Percentiles rank a stretch among this genome's conserved stretches.
Conservation (phyloP, 2,888 invertebrate genomes). For the Ephialtes manifestator region DNA sequence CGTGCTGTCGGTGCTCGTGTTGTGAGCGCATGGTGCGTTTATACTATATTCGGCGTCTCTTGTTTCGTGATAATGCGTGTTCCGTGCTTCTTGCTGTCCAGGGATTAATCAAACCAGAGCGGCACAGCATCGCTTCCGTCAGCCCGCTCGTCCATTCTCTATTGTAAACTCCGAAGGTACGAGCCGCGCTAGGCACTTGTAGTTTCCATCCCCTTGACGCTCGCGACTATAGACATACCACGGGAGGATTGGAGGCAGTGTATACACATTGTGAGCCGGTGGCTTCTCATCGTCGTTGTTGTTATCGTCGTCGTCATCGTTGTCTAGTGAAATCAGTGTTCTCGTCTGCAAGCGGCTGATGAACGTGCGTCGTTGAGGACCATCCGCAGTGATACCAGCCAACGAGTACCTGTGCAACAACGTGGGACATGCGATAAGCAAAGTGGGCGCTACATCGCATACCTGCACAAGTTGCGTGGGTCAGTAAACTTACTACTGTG, state of each 20-base stretch:
- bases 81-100: constrained; percentile 67
- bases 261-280: constrained; percentile 4
- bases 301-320: constrained; percentile 33
- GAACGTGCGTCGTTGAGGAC: background rate
- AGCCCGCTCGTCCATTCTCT: constrained; percentile 45
- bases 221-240: constrained; percentile 31
- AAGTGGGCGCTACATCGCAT: background rate
- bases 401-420: constrained; percentile 31
- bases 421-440: constrained; percentile 27
- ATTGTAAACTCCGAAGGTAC: constrained; percentile 54
- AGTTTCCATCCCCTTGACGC: constrained; percentile 39
- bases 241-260: constrained; percentile 16
- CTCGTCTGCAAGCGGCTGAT: constrained; percentile 1
- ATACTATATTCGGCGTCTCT: constrained; percentile 55
- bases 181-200: constrained; percentile 44
- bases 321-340: constrained; percentile 56
- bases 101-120: constrained; percentile 69
- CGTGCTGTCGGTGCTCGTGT: constrained; percentile 24
- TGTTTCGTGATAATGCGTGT: constrained; percentile 67
- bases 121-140: constrained; percentile 61
- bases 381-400: constrained; percentile 45
- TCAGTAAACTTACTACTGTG: constrained; percentile 17
- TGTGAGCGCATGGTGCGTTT: constrained; percentile 11
- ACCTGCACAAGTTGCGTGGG: constrained; percentile 16
- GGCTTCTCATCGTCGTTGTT: constrained; percentile 7